phyloP scores from a whole-genome alignment of 2,797 vertebrate genomes.

The Enoplosus armatus region DNA sequence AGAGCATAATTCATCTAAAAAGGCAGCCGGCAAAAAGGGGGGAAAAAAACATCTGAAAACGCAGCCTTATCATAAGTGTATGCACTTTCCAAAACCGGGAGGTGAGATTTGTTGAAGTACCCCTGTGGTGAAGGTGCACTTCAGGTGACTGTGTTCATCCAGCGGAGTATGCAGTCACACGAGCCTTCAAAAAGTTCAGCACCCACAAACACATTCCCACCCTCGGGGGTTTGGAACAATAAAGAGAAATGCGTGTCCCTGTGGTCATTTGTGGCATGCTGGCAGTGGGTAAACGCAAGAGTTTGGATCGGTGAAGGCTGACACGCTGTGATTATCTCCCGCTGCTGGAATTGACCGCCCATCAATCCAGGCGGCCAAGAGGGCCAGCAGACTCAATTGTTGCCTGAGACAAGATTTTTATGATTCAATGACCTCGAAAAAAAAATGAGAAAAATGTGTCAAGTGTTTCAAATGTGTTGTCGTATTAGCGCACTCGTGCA shows the following conservation, averaged over 20 bases:
- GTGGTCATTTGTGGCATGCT: slow-evolving; percentile 77
- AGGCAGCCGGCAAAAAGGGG: slow-evolving; percentile 13
- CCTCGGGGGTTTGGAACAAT: slow-evolving; percentile 71
- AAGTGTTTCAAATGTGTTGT: slow-evolving; percentile 57
- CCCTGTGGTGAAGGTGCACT: slow-evolving; percentile 45
- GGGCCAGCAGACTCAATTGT: slow-evolving; percentile 72
- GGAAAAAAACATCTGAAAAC: slow-evolving; percentile 17
- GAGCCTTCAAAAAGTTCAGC: slow-evolving; percentile 46
- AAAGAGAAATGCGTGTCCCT: slow-evolving; percentile 73
- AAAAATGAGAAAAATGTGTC: slow-evolving; percentile 52
- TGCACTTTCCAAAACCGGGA: slow-evolving; percentile 33
- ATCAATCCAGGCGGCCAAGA: slow-evolving; percentile 78
- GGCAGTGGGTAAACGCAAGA: slow-evolving; percentile 80
- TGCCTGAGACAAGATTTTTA: slow-evolving; percentile 69
- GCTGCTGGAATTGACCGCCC: slow-evolving; percentile 79
- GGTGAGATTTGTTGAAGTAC: slow-evolving; percentile 36
- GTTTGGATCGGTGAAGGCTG: slow-evolving; percentile 82
- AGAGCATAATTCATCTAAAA: slow-evolving; percentile 49
- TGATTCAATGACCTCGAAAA: slow-evolving; percentile 76
- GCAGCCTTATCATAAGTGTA: slow-evolving; percentile 46
- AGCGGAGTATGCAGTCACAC: slow-evolving; percentile 28
- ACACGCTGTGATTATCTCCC: slow-evolving; percentile 83
- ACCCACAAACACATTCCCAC: slow-evolving; percentile 44
- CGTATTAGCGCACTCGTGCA: slow-evolving; percentile 3
- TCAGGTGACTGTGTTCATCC: slow-evolving; percentile 49